Evolutionary conservation across 2,797 vertebrate species (phyloP), one percentile per base, ranked within the genome.

Genomic region (Podargus strigoides): DNA sequence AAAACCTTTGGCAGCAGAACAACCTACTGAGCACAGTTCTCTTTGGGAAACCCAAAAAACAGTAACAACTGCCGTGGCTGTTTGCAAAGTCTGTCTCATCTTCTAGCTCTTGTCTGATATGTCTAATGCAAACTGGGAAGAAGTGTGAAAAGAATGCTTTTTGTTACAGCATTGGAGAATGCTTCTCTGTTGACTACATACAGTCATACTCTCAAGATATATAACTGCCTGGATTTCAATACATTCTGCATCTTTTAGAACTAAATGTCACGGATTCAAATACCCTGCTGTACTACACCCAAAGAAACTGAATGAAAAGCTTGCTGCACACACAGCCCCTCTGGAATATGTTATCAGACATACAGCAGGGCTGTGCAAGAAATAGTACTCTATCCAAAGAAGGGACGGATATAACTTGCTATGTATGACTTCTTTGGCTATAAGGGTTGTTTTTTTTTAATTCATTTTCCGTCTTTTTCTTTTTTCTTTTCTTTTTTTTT

Each of bases 1-100:
- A 95, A 97, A 97, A 87, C 88, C 94, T 95, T 76, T 97, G 96
- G 97, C 97, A 92, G 80, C 69, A 88, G 67, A 72, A 77, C 78
- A 85, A 90, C 78, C 63, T 87, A 76, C 80, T 46, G 85, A 97
- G 94, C 73, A 88, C 21, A 42, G 85, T 86, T 97, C 92, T 96
- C 90, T 91, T 89, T 55, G 96, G 93, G 95, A 97, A 97, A 93
- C 86, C 85, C 94, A 85, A 94, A 96, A 96, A 4, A 10, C 92
- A 92, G 86, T 64, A 93, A 96, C 90, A 89, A 87, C 44, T 78
- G 72, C 91, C 27, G 73, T 18, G 76, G 63, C 87, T 96, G 86
- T 83, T 79, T 94, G 59, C 77, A 49, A 60, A 90, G 64, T 44
- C 92, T 89, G 75, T 85, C 84, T 90, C 77, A 14, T 84, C 53